A percentile compares a stretch with the other conserved stretches of the same genome.
phyloP scores from a whole-genome alignment of 2,113 vertebrate species.

The Thomomys bottae region DNA sequence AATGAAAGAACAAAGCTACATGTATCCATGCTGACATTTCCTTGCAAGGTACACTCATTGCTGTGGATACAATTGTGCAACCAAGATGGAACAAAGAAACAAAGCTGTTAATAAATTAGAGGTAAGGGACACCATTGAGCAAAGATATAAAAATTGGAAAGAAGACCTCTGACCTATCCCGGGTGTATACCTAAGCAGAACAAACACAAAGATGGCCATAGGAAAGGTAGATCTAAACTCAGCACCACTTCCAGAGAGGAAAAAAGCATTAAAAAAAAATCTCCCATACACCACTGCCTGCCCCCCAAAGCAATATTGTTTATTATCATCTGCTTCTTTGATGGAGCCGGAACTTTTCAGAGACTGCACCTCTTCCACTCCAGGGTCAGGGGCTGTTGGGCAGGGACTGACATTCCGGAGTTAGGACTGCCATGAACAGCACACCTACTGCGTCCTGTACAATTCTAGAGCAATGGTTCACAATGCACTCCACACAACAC shows the following conservation, averaged over 20 bases:
- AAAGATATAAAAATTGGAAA: not conserved
- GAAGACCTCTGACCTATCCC: not conserved
- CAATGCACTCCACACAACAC: not conserved
- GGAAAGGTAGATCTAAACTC: slow-evolving; percentile 21
- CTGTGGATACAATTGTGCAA: not conserved
- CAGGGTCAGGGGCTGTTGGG: too few relatives aligned
- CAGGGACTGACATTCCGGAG: not conserved
- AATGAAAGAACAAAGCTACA: not conserved
- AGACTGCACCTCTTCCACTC: not conserved
- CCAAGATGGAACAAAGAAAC: slow-evolving; percentile 28
- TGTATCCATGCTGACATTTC: not conserved
- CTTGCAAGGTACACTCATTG: too few relatives aligned
- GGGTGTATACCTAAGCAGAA: not conserved
- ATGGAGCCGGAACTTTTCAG: not conserved
- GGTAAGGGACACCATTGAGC: not conserved
- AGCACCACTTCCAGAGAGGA: not conserved
- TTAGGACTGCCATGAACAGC: not conserved
- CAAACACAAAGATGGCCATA: not conserved
- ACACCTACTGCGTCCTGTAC: accelerated
- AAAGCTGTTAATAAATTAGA: not conserved
- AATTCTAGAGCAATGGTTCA: not conserved
- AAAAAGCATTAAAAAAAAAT: slow-evolving; percentile 37
- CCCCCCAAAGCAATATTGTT: not conserved
- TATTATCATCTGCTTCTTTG: not conserved
- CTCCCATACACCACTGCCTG: not conserved